Evolutionary conservation across 2,888 invertebrate genomes (phyloP), one percentile per base, ranked within the genome.

Genomic region (Leptopilina syphax): DNA sequence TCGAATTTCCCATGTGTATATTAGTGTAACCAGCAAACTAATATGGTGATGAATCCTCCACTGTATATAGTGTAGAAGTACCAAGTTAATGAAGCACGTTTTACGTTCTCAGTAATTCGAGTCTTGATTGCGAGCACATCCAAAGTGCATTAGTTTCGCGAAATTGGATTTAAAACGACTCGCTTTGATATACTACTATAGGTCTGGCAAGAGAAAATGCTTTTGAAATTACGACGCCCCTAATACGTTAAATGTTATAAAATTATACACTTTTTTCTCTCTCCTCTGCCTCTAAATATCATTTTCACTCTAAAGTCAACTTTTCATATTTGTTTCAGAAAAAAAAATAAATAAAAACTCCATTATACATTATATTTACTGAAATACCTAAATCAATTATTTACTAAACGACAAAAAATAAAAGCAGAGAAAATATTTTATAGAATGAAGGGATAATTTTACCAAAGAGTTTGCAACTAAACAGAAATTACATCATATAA

Each of bases 141-240:
- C 70, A 70, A 70, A 70, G 70, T 54, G 70, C 70, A 70, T 70
- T 70, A 50, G 70, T 70, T 70, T 54, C 70, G 9, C 27, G 70
- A 54, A 70, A 70, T 54, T 70, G 50, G 70, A 70, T 70, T 70
- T 70, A 70, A 70, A 70, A 54, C 70, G 70, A 70, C 54, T 70
- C 70, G 24, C 70, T 54, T 70, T 70, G 70, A 70, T 50, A 50
- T 50, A 50, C 54, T 34, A 34, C 34, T 34, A 34, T 50, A 54
- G n/a, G 9, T 13, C 27, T 27, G 34, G 24, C 34, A 34, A 44
- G 44, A 73, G 13, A 10, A 57, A 73, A 57, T 34, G 70, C 70
- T 70, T 70, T 63, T 24, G n/a, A 70, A 67, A 67, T 41, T 67
- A 54, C 70, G 54, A 50, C 24, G 47, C 70, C 18, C n/a, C 24